phyloP scores from a whole-genome alignment of 2,113 vertebrate species.

The Paramormyrops kingsleyae region DNA sequence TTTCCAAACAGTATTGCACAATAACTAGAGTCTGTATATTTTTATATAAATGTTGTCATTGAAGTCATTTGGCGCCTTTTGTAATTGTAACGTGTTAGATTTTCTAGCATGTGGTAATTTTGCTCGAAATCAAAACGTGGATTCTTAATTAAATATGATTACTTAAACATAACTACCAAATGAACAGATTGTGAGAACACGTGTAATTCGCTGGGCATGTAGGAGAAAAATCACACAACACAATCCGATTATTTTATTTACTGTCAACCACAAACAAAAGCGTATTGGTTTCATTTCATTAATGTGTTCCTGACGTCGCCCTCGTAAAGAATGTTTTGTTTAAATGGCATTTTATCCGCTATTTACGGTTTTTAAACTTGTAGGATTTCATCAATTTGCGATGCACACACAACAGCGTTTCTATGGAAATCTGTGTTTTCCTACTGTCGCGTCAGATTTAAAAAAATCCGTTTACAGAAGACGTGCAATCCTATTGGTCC shows the following conservation, averaged over 20 bases:
- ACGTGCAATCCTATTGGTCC: neutral
- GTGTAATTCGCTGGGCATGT: neutral
- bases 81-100: neutral
- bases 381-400: neutral
- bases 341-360: neutral
- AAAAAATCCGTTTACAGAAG: neutral
- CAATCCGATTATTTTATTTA: neutral
- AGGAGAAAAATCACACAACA: neutral
- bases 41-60: neutral
- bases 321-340: neutral
- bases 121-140: neutral
- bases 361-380: neutral
- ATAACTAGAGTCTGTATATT: neutral
- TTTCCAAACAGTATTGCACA: neutral
- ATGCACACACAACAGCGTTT: neutral
- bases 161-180: neutral
- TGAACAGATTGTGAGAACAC: neutral
- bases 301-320: neutral
- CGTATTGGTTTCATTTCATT: neutral
- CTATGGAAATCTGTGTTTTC: neutral
- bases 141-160: neutral
- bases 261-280: neutral
- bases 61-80: neutral
- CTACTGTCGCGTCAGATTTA: neutral
- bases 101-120: neutral